Evolutionary conservation across 1,140 invertebrate species (phyloP).

Genomic region (Drosophila sp.): DNA sequence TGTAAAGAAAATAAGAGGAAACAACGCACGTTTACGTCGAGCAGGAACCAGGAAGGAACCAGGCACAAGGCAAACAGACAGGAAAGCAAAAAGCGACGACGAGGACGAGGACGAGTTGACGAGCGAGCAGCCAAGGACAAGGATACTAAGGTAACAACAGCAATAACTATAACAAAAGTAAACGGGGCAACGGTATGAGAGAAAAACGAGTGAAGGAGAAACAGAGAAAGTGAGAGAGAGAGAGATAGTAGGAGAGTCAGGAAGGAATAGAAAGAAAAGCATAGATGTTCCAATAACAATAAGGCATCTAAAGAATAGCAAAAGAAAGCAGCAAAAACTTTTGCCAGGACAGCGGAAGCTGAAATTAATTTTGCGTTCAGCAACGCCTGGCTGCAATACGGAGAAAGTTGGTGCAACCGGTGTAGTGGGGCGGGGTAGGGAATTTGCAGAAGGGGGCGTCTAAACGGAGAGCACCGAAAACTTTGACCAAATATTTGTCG

Average conservation of each 20-base stretch:
- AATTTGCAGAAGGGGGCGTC: background rate
- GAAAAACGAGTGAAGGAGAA: background rate
- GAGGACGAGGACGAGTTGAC: slow-evolving; percentile 32
- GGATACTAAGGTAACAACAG: slow-evolving; percentile 68
- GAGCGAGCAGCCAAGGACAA: slow-evolving; percentile 60
- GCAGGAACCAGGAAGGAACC: slow-evolving; percentile 79
- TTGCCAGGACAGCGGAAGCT: slow-evolving; percentile 41
- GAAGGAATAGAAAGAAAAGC: slow-evolving; percentile 21
- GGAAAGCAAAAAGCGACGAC: slow-evolving; percentile 57
- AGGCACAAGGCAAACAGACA: slow-evolving; percentile 71
- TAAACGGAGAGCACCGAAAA: slow-evolving; percentile 8
- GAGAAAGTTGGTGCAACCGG: background rate
- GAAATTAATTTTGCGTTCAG: slow-evolving; percentile 51
- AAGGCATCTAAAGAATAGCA: slow-evolving; percentile 42
- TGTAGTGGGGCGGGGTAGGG: background rate
- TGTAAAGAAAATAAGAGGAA: slow-evolving; percentile 44
- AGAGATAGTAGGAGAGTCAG: background rate
- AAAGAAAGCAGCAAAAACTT: slow-evolving; percentile 41
- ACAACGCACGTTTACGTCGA: slow-evolving; percentile 75
- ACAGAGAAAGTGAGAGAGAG: background rate
- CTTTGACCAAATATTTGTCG: slow-evolving; percentile 46
- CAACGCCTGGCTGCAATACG: background rate
- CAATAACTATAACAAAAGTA: slow-evolving; percentile 71
- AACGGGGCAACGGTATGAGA: slow-evolving; percentile 24
- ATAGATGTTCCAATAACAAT: slow-evolving; percentile 77